These are phyloP conservation scores for Autographa gamma DNA, from an alignment of 2,888 invertebrate species.

Conservation along the genomic window DNA sequence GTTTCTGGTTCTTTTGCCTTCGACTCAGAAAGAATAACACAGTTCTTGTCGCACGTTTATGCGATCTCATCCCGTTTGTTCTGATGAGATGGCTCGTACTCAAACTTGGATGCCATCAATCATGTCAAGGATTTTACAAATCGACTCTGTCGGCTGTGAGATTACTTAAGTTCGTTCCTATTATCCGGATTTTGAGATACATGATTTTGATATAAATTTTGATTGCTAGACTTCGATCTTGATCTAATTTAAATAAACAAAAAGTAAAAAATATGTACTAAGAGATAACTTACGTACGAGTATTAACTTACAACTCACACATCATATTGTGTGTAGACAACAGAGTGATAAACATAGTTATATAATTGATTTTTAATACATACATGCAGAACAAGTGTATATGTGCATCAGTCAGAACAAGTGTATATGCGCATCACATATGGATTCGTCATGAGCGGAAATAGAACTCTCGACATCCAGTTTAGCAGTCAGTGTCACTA, in stretches of 20 bases:
- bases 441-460: no score
- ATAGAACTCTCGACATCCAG: no score
- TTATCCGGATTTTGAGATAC: slow-evolving; percentile 47
- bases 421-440: no score
- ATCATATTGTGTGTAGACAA: no score
- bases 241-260: slow-evolving; percentile 10
- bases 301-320: no score
- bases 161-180: slow-evolving; percentile 55
- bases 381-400: no score
- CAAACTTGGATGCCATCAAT: slow-evolving; percentile 57
- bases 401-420: no score
- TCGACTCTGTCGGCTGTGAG: slow-evolving; percentile 43
- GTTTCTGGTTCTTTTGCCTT: neutral
- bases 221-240: slow-evolving; percentile 14
- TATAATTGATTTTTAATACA: no score
- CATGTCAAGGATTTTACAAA: slow-evolving; percentile 58
- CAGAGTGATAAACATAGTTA: no score
- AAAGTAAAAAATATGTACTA: no score
- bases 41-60: slow-evolving; percentile 40
- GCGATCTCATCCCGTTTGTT: slow-evolving; percentile 43
- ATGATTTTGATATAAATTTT: slow-evolving; percentile 50
- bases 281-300: no score
- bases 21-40: slow-evolving; percentile 28
- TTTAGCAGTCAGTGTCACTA: no score
- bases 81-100: slow-evolving; percentile 39